Evolutionary conservation across 2,113 vertebrate genomes (phyloP).

Genomic region (Aramus guarauna): DNA sequence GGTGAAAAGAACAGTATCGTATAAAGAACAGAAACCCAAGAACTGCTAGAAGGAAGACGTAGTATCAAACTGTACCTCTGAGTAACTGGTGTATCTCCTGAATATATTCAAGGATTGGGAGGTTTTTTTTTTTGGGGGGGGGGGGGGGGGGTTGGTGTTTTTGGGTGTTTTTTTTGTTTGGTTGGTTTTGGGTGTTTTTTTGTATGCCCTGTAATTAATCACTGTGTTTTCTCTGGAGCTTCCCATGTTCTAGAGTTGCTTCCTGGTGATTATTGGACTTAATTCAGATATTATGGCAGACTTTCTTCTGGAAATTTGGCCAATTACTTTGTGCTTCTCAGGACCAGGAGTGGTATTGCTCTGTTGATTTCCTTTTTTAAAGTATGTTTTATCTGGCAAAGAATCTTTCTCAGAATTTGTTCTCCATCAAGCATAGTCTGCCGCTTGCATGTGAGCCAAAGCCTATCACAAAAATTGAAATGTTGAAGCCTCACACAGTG

Average conservation of each 20-base stretch:
- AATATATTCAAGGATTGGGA: background rate
- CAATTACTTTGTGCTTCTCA: background rate
- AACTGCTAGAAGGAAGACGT: background rate
- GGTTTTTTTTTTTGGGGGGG: no score
- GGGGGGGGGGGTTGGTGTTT: no score
- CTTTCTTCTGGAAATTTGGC: background rate
- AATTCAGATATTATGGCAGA: background rate
- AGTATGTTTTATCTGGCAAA: constrained; percentile 32
- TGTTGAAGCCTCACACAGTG: background rate
- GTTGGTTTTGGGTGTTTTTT: background rate
- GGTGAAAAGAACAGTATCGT: background rate
- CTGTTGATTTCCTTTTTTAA: constrained; percentile 3
- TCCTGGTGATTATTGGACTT: constrained; percentile 3
- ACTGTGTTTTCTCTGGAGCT: background rate
- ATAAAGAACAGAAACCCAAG: background rate
- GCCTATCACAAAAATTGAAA: background rate
- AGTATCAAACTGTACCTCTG: background rate
- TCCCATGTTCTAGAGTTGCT: background rate
- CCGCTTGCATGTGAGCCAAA: background rate
- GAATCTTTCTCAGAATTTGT: background rate
- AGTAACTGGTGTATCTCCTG: background rate
- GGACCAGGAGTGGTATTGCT: background rate
- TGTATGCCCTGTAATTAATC: background rate
- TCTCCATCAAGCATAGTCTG: background rate
- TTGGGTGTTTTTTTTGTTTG: no score